Percentiles rank a stretch among this genome's conserved stretches.
Conservation (phyloP, 2,113 vertebrate genomes). For the Centropus bengalensis region DNA sequence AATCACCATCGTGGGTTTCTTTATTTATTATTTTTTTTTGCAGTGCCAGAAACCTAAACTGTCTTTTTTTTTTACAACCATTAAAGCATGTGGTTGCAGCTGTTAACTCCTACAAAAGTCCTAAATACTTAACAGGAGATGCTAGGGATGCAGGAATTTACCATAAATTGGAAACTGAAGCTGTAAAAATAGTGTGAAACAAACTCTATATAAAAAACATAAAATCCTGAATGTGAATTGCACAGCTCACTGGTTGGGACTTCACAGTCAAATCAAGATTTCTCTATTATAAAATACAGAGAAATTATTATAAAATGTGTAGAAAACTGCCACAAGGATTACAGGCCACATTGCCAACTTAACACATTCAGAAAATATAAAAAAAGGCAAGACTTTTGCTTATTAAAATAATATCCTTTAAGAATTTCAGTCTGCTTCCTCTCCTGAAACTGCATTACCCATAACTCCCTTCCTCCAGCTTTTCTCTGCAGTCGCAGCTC, state of each 20-base stretch:
- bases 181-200: neutral
- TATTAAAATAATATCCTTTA: neutral
- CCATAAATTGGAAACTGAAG: neutral
- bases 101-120: neutral
- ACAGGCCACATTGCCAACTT: neutral
- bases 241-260: neutral
- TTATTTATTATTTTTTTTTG: neutral
- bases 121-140: neutral
- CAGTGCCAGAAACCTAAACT: neutral
- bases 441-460: neutral
- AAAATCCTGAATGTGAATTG: neutral
- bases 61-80: neutral
- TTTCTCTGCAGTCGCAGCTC: neutral
- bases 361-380: neutral
- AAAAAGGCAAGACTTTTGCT: neutral
- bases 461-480: neutral
- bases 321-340: neutral
- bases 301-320: neutral
- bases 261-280: neutral
- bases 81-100: slow-evolving; percentile 11
- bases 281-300: neutral
- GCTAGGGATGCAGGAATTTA: neutral
- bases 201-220: neutral
- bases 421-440: neutral
- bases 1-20: neutral